phyloP scores from a whole-genome alignment of 2,888 invertebrate genomes.

The Nymphalis urticae region DNA sequence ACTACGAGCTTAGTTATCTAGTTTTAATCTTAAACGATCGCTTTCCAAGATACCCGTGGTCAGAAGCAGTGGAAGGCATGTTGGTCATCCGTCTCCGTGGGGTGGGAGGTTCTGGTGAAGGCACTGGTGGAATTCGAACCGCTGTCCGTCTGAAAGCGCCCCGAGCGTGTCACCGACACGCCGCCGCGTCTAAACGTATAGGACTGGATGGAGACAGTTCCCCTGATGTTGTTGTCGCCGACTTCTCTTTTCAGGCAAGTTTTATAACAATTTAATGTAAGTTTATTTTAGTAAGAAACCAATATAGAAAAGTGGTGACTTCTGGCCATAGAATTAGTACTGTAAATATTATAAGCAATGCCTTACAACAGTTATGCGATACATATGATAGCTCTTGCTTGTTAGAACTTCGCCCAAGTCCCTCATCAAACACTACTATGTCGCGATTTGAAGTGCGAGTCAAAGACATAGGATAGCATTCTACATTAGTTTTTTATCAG shows the following conservation, averaged over 20 bases:
- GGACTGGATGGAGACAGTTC: slow-evolving; percentile 51
- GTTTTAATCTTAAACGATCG: too few relatives aligned
- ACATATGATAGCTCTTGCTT: too few relatives aligned
- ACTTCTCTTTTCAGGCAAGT: slow-evolving; percentile 70
- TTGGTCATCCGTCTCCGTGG: slow-evolving; percentile 71
- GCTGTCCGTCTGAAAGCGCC: slow-evolving; percentile 63
- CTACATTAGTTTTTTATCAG: too few relatives aligned
- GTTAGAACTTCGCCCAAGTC: too few relatives aligned
- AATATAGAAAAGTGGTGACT: too few relatives aligned
- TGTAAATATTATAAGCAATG: background rate
- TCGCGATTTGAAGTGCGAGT: too few relatives aligned
- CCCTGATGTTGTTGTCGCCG: slow-evolving; percentile 65
- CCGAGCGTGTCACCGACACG: slow-evolving; percentile 69
- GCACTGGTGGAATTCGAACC: slow-evolving; percentile 54
- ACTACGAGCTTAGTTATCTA: too few relatives aligned
- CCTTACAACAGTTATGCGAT: background rate
- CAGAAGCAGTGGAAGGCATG: slow-evolving; percentile 78
- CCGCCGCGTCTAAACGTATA: slow-evolving; percentile 60
- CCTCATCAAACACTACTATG: too few relatives aligned
- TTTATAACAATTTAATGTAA: background rate
- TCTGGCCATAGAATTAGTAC: too few relatives aligned
- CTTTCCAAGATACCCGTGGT: slow-evolving; percentile 67
- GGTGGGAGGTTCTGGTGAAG: slow-evolving; percentile 39
- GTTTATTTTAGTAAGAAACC: background rate
- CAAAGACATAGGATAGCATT: too few relatives aligned